Conservation (phyloP, 2,888 invertebrate species). For the Biston stratarius region DNA sequence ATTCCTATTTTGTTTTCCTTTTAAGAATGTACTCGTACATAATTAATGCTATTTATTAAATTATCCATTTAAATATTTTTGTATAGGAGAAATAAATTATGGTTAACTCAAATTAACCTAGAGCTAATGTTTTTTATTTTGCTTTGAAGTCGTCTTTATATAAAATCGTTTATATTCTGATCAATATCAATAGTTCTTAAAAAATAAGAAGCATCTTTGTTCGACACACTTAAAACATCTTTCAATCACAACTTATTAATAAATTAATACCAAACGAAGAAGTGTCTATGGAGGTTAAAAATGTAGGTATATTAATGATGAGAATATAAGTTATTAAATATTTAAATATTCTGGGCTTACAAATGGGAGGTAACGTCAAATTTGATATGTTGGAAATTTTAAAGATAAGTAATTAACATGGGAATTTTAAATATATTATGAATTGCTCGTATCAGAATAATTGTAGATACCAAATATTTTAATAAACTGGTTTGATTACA, state of each 20-base stretch:
- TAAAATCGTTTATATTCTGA: too few species aligned
- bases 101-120: too few species aligned
- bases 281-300: neutral
- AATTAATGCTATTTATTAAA: too few species aligned
- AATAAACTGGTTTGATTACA: conserved; percentile 35
- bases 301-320: neutral
- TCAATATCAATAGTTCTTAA: too few species aligned
- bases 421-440: conserved; percentile 54
- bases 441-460: conserved; percentile 60
- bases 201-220: neutral
- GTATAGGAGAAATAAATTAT: too few species aligned
- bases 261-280: neutral
- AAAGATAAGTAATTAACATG: conserved; percentile 46
- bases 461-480: conserved; percentile 19
- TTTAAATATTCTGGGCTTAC: conserved; percentile 10
- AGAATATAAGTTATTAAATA: neutral
- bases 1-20: too few species aligned
- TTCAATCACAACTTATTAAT: too few species aligned
- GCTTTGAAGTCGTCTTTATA: too few species aligned
- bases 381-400: conserved; percentile 76
- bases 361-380: conserved; percentile 53
- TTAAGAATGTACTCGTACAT: too few species aligned
- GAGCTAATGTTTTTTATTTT: too few species aligned
- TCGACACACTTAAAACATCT: too few species aligned
- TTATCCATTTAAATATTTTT: too few species aligned